Conservation (phyloP, 30 jellyfish, hydroid and myxozoan species). For the Cassiopea andromeda region DNA sequence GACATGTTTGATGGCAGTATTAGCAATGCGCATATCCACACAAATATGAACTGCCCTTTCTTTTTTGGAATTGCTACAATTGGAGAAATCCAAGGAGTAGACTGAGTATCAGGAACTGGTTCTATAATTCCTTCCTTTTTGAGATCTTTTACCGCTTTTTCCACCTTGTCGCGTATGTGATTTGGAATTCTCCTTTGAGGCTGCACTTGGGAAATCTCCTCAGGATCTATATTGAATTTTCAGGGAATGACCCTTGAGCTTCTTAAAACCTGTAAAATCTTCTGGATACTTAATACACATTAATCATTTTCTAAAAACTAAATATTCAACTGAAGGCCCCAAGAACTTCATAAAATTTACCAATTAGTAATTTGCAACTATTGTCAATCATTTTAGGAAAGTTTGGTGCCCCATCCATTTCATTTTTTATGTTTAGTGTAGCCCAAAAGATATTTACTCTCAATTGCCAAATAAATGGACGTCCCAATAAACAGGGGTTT, state of each 20-base stretch:
- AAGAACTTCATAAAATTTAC: too few relatives aligned
- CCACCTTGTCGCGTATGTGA: slow-evolving; percentile 61
- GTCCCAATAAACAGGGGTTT: too few relatives aligned
- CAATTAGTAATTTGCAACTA: too few relatives aligned
- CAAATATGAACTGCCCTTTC: slow-evolving; percentile 65
- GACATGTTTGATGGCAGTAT: slow-evolving; percentile 63
- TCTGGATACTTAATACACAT: not conserved
- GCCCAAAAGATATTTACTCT: too few relatives aligned
- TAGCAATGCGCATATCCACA: slow-evolving; percentile 76
- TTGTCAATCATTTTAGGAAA: too few relatives aligned
- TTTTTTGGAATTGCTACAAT: slow-evolving; percentile 61
- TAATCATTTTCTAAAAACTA: too few relatives aligned
- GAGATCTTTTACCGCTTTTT: slow-evolving; percentile 42
- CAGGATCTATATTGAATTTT: slow-evolving; percentile 22
- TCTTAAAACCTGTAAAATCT: slow-evolving; percentile 30
- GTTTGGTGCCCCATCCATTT: too few relatives aligned
- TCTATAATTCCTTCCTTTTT: slow-evolving; percentile 67
- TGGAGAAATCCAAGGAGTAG: slow-evolving; percentile 73
- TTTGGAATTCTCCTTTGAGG: slow-evolving; percentile 59
- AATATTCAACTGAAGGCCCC: too few relatives aligned
- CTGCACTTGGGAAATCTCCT: slow-evolving; percentile 24
- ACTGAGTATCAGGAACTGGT: slow-evolving; percentile 47
- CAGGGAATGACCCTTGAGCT: slow-evolving; percentile 5
- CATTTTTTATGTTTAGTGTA: too few relatives aligned
- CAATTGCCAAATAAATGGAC: too few relatives aligned